These are phyloP conservation scores for Eretmocerus hayati DNA, from an alignment of 2,888 invertebrate genomes.

Conservation along the genomic window DNA sequence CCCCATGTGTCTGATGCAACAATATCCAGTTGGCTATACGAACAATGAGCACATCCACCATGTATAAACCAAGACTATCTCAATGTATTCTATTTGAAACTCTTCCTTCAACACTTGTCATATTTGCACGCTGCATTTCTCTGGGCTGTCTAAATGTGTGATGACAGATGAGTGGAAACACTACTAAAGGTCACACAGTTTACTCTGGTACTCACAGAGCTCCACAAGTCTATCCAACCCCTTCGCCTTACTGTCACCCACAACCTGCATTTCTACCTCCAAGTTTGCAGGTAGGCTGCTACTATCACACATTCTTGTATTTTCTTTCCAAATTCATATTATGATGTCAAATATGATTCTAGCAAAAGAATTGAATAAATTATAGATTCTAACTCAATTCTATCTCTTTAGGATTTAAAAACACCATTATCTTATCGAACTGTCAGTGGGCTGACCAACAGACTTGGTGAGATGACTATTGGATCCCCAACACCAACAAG, in stretches of 20 bases:
- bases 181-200: slow-evolving; percentile 38
- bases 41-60: not conserved
- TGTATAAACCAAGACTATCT: slow-evolving; percentile 5
- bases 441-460: slow-evolving; percentile 41
- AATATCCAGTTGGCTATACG: too few relatives aligned
- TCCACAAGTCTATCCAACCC: slow-evolving; percentile 44
- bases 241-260: slow-evolving; percentile 44
- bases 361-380: too few relatives aligned
- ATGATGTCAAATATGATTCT: not conserved
- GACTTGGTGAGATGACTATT: slow-evolving; percentile 42
- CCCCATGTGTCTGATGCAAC: too few relatives aligned
- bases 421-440: slow-evolving; percentile 41
- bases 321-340: not conserved
- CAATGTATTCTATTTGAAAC: not conserved
- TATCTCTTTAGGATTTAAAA: slow-evolving; percentile 38
- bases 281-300: slow-evolving; percentile 40
- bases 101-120: slow-evolving; percentile 22
- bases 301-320: not conserved
- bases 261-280: slow-evolving; percentile 46
- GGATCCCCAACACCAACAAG: slow-evolving; percentile 41
- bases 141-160: slow-evolving; percentile 32
- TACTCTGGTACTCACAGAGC: slow-evolving; percentile 43
- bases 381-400: not conserved
- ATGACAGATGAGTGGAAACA: slow-evolving; percentile 40
- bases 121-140: slow-evolving; percentile 40